Percentiles rank a stretch among this genome's conserved stretches.
These are phyloP conservation scores for Chaetorhynchus papuensis DNA, from an alignment of 2,113 vertebrate species.

Conservation along the genomic window DNA sequence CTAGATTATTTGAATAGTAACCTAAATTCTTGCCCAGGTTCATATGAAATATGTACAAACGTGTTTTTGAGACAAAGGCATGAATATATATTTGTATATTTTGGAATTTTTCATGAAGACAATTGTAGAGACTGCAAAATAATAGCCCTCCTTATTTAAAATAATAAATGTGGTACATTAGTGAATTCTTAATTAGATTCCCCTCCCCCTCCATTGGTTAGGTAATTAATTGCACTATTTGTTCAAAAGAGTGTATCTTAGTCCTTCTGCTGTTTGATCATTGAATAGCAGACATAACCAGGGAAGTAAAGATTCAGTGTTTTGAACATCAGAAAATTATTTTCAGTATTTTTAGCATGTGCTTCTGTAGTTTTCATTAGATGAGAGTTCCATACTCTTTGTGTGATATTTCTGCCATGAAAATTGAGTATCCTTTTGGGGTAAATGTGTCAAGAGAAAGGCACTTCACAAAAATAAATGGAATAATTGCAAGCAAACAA, in stretches of 20 bases:
- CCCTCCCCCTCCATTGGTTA: neutral
- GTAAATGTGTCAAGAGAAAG: slow-evolving; percentile 26
- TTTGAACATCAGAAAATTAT: neutral
- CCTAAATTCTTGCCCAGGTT: neutral
- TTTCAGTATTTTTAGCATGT: neutral
- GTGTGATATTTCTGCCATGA: neutral
- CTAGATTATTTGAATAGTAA: neutral
- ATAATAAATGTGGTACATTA: neutral
- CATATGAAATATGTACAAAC: neutral
- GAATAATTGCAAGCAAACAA: slow-evolving; percentile 40
- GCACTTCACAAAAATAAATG: slow-evolving; percentile 5
- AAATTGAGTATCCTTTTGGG: slow-evolving; percentile 23
- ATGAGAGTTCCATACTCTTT: neutral
- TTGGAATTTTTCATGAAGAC: neutral
- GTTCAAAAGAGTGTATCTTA: neutral
- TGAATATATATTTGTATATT: neutral
- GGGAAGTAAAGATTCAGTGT: neutral
- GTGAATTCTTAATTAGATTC: neutral
- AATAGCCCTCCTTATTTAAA: neutral
- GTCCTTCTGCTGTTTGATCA: neutral
- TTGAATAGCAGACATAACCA: neutral
- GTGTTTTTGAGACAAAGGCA: neutral
- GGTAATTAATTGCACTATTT: neutral
- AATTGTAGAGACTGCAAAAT: neutral
- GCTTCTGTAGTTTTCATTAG: neutral